Percentiles rank a stretch among this genome's conserved stretches.
phyloP scores from a whole-genome alignment of 1,140 invertebrate species.

The Macrosteles quadrilineatus region DNA sequence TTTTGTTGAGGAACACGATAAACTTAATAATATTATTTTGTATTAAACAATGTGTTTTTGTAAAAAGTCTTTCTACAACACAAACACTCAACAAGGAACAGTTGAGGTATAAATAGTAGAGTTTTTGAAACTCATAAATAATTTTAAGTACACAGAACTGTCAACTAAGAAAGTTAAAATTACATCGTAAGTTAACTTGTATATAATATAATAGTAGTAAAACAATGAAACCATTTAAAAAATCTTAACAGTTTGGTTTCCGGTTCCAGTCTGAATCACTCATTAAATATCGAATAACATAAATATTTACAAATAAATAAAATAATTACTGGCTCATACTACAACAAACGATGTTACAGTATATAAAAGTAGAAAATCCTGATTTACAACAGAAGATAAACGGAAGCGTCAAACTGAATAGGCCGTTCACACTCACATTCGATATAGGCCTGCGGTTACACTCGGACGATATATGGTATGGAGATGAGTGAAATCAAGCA shows the following conservation, averaged over 20 bases:
- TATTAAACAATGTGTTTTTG: background rate
- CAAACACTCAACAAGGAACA: background rate
- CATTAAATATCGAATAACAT: conserved; percentile 1
- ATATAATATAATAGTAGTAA: too few species aligned
- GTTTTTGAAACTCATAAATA: background rate
- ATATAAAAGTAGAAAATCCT: conserved; percentile 7
- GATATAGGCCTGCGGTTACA: too few species aligned
- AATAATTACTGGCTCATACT: conserved; percentile 1
- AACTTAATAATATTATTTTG: background rate
- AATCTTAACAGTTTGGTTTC: too few species aligned
- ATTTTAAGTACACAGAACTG: background rate
- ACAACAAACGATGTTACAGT: background rate
- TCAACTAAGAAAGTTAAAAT: too few species aligned
- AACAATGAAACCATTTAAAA: too few species aligned
- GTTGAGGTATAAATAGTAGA: background rate
- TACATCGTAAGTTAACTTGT: too few species aligned
- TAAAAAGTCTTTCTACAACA: background rate
- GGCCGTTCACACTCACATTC: background rate
- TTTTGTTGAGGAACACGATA: too few species aligned
- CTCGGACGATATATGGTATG: too few species aligned
- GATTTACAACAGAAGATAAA: background rate
- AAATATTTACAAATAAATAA: conserved; percentile 18
- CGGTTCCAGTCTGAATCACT: too few species aligned
- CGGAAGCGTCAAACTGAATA: too few species aligned
- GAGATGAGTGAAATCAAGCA: too few species aligned